These are phyloP conservation scores for Mactra quadrangularis DNA, from an alignment of 1,140 invertebrate genomes.

Conservation along the genomic window DNA sequence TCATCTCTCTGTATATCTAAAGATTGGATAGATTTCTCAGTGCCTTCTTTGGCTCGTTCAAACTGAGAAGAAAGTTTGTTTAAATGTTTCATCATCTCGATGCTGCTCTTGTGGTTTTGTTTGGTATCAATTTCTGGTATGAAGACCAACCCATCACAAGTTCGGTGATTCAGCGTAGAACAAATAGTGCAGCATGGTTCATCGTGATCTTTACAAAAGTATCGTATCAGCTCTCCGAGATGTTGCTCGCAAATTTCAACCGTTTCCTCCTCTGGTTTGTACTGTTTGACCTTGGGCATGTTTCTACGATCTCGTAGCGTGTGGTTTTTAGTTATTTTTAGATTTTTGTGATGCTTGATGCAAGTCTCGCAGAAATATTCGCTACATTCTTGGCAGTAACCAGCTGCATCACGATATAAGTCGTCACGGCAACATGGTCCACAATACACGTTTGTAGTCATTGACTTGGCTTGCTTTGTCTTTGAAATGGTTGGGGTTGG, in stretches of 20 bases:
- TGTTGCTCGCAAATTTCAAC: slow-evolving; percentile 48
- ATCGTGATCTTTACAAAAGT: slow-evolving; percentile 54
- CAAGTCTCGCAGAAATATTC: slow-evolving; percentile 55
- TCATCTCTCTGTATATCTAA: slow-evolving; percentile 25
- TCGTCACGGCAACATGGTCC: slow-evolving; percentile 46
- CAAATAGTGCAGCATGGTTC: slow-evolving; percentile 43
- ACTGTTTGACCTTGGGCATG: slow-evolving; percentile 54
- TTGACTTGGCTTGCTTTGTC: slow-evolving; percentile 24
- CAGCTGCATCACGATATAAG: slow-evolving; percentile 47
- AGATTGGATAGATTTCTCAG: slow-evolving; percentile 23
- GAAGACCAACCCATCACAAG: slow-evolving; percentile 15
- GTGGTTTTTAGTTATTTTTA: slow-evolving; percentile 55
- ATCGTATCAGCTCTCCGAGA: slow-evolving; percentile 36
- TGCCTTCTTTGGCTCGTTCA: slow-evolving; percentile 20
- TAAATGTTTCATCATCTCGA: slow-evolving; percentile 40
- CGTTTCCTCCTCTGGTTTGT: slow-evolving; percentile 27
- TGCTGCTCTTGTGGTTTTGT: slow-evolving; percentile 38
- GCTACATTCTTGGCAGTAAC: slow-evolving; percentile 51
- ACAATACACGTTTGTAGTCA: slow-evolving; percentile 49
- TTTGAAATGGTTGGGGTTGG: neutral
- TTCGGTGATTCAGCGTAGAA: slow-evolving; percentile 47
- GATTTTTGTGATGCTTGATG: slow-evolving; percentile 57
- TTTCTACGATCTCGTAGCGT: slow-evolving; percentile 22
- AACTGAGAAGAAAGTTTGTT: slow-evolving; percentile 20
- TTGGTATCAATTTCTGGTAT: slow-evolving; percentile 50